A percentile compares a stretch with the other conserved stretches of the same genome.
Conservation (phyloP, 2,888 invertebrate genomes). For the Philonicus albiceps region DNA sequence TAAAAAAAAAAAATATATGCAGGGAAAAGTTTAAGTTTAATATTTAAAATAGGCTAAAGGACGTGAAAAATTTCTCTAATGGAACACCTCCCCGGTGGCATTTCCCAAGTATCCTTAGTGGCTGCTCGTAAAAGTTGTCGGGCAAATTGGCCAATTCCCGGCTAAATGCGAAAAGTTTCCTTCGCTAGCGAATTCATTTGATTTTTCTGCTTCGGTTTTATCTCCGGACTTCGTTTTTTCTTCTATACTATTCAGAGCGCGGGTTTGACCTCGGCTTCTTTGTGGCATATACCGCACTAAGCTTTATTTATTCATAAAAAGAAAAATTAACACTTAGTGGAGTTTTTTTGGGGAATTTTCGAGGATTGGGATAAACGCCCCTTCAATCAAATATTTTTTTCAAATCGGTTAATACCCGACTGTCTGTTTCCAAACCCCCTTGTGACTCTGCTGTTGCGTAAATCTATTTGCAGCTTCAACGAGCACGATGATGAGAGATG, state of each 20-base stretch:
- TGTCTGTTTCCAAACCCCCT: not conserved
- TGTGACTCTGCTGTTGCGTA: not conserved
- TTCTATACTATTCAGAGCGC: not conserved
- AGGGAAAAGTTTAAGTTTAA: slow-evolving; percentile 16
- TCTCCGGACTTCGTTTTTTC: not conserved
- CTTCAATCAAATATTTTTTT: not conserved
- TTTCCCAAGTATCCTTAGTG: not conserved
- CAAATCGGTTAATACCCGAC: not conserved
- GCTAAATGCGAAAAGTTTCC: not conserved
- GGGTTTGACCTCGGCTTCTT: not conserved
- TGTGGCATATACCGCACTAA: not conserved
- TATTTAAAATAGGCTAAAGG: slow-evolving; percentile 28
- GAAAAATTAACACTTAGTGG: not conserved
- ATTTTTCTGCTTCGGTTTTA: not conserved
- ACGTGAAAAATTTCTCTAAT: slow-evolving; percentile 21
- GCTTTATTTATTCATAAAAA: not conserved
- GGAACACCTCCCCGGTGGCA: not conserved
- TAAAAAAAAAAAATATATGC: not conserved
- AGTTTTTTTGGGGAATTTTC: not conserved
- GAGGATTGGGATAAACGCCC: not conserved
- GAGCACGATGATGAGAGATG: not conserved
- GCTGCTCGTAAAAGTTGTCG: not conserved
- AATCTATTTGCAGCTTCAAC: not conserved
- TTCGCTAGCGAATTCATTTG: not conserved
- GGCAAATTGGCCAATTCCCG: not conserved